Conservation (phyloP, 53 echinoderm and acorn worm species). For the Henricia sp. region DNA sequence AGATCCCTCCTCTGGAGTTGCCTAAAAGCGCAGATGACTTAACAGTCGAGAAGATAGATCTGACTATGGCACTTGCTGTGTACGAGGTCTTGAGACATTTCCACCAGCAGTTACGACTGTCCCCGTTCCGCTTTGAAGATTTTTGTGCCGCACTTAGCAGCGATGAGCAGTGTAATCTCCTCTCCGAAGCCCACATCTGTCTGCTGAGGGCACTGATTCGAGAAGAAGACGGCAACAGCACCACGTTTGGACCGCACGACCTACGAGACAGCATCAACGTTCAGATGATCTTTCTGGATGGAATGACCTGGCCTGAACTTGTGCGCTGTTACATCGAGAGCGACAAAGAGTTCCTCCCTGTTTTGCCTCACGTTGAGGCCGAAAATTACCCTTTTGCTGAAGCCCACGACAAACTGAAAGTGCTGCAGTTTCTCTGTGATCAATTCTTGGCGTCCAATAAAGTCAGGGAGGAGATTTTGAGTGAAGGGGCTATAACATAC, state of each 20-base stretch:
- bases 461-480: slow-evolving; percentile 95
- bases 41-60: slow-evolving; percentile 70
- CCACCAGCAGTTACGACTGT: slow-evolving; percentile 86
- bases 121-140: slow-evolving; percentile 95
- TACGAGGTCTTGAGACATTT: slow-evolving; percentile 96
- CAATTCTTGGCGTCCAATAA: slow-evolving; percentile 92
- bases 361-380: slow-evolving; percentile 72
- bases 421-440: slow-evolving; percentile 88
- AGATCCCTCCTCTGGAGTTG: slow-evolving; percentile 71
- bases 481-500: slow-evolving; percentile 97
- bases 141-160: slow-evolving; percentile 94
- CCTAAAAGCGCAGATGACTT: slow-evolving; percentile 87
- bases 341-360: slow-evolving; percentile 81
- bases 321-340: slow-evolving; percentile 91
- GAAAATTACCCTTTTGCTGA: slow-evolving; percentile 90
- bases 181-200: slow-evolving; percentile 88
- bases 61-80: slow-evolving; percentile 80
- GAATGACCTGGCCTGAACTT: slow-evolving; percentile 97
- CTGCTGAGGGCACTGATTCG: slow-evolving; percentile 80
- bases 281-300: slow-evolving; percentile 92
- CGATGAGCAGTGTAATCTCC: slow-evolving; percentile 88
- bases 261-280: slow-evolving; percentile 94
- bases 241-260: slow-evolving; percentile 97
- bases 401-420: slow-evolving; percentile 83
- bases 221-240: slow-evolving; percentile 90